Evolutionary conservation across 1,140 invertebrate species (phyloP).

Genomic region (Caenorhabditis latens): DNA sequence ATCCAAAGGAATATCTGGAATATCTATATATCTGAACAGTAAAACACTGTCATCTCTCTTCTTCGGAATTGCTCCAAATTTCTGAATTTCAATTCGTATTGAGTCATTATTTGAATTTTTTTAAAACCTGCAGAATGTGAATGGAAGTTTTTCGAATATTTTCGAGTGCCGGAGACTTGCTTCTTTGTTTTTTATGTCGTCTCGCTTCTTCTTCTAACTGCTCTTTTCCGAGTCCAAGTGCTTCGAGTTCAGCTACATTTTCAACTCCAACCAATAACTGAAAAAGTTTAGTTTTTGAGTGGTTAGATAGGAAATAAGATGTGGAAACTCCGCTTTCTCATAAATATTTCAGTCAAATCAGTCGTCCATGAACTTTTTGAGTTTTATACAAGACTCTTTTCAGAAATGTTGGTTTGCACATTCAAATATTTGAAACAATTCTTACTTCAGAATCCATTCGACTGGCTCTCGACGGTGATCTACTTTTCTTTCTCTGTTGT

Average conservation of each 20-base stretch:
- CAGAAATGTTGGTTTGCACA: not conserved
- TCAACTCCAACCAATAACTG: not conserved
- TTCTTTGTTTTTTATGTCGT: constrained; percentile 67
- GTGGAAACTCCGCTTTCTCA: no score
- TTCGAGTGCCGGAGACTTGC: constrained; percentile 73
- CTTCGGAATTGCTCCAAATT: constrained; percentile 65
- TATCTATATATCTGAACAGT: constrained; percentile 59
- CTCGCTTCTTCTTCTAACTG: constrained; percentile 58
- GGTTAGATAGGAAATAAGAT: no score
- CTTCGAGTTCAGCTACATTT: constrained; percentile 56
- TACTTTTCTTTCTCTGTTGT: constrained; percentile 48
- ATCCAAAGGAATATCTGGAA: constrained; percentile 67
- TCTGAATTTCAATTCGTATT: constrained; percentile 41
- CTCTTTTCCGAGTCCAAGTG: constrained; percentile 45
- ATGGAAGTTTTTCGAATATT: constrained; percentile 70
- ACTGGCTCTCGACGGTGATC: constrained; percentile 64
- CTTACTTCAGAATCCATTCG: constrained; percentile 54
- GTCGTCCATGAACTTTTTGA: no score
- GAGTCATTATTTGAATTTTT: not conserved
- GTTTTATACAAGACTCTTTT: no score
- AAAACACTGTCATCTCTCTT: constrained; percentile 64
- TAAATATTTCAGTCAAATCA: no score
- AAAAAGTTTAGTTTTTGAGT: no score
- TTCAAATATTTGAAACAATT: not conserved
- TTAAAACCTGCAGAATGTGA: constrained; percentile 62